These are phyloP conservation scores for Lasioglossum albipes DNA, from an alignment of 1,140 invertebrate genomes.

Conservation along the genomic window DNA sequence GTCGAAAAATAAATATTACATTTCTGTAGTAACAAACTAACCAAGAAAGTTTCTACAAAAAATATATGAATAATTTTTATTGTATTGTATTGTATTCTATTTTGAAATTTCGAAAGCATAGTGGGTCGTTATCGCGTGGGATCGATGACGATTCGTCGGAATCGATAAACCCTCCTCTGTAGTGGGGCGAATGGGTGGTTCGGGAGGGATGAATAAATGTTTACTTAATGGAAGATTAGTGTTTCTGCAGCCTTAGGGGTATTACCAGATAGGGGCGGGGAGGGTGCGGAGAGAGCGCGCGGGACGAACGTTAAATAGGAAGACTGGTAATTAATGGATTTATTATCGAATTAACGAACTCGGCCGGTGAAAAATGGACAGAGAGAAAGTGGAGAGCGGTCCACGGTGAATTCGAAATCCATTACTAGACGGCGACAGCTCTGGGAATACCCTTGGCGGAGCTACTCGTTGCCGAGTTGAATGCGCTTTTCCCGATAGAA, in stretches of 20 bases:
- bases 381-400: conserved; percentile 48
- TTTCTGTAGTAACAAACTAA: too few relatives aligned
- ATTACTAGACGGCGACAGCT: conserved; percentile 60
- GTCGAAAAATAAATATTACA: too few relatives aligned
- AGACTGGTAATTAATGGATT: conserved; percentile 65
- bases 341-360: conserved; percentile 65
- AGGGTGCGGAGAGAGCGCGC: neutral
- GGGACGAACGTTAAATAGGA: conserved; percentile 57
- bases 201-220: conserved; percentile 56
- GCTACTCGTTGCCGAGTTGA: conserved; percentile 14
- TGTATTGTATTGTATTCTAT: neutral
- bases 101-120: neutral
- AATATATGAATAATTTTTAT: too few relatives aligned
- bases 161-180: neutral
- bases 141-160: neutral
- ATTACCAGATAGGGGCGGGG: conserved; percentile 20
- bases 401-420: conserved; percentile 59
- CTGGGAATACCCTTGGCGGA: conserved; percentile 50
- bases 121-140: neutral
- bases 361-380: conserved; percentile 57
- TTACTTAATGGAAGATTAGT: conserved; percentile 61
- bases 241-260: conserved; percentile 37
- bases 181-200: neutral
- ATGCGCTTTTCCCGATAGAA: conserved; percentile 34
- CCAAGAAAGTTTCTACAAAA: too few relatives aligned